phyloP scores from a whole-genome alignment of 1,140 invertebrate genomes.

The Harpegnathos saltator region DNA sequence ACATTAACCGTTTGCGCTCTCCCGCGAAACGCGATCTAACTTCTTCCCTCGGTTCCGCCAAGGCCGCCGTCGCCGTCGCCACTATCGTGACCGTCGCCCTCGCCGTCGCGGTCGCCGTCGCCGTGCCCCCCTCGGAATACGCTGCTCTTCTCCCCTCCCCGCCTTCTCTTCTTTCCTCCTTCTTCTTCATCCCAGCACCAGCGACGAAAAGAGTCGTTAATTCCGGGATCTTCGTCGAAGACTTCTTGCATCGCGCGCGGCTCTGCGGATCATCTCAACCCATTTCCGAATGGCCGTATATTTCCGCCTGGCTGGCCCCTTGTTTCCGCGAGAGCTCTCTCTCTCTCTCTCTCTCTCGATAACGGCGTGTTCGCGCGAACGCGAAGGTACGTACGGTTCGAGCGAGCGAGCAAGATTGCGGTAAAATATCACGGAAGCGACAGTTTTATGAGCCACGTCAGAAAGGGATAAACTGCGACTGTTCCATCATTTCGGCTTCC shows the following conservation, averaged over 20 bases:
- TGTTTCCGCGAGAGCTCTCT: conserved; percentile 57
- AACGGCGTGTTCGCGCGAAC: conserved; percentile 15
- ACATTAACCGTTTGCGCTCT: conserved; percentile 68
- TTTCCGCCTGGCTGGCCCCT: conserved; percentile 54
- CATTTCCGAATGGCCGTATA: conserved; percentile 26
- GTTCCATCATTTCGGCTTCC: conserved; percentile 63
- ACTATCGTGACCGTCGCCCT: too few species aligned
- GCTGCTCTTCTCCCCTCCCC: neutral
- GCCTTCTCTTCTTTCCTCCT: neutral
- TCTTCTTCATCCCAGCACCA: neutral
- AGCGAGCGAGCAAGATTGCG: conserved; percentile 15
- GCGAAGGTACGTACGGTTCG: neutral
- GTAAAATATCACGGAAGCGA: conserved; percentile 63
- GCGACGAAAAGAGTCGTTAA: conserved; percentile 41
- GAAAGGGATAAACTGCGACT: conserved; percentile 59
- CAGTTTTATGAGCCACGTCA: conserved; percentile 56
- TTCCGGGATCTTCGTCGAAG: neutral
- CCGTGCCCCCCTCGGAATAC: neutral
- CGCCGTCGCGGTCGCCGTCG: neutral
- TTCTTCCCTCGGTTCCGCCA: conserved; percentile 42
- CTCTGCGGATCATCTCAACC: conserved; percentile 41
- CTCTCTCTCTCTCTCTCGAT: too few species aligned
- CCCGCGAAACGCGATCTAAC: conserved; percentile 69
- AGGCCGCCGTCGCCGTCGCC: neutral
- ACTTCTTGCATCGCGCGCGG: conserved; percentile 19